Evolutionary conservation across 2,113 vertebrate genomes (phyloP), one percentile per base, ranked within the genome.

Genomic region (Ploceus nigricollis): DNA sequence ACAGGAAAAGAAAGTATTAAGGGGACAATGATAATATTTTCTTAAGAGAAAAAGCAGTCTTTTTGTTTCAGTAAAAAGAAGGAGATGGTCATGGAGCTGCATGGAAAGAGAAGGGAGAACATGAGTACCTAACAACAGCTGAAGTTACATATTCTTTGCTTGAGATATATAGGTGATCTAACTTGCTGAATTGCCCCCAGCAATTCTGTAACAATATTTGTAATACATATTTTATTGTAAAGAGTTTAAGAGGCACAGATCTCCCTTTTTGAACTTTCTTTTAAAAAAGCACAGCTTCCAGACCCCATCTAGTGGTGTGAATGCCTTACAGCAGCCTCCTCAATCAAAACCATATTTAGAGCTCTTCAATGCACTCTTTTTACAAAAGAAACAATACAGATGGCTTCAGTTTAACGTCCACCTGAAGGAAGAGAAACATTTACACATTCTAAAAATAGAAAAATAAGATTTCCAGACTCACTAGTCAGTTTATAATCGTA

Each of bases 261-360:
- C 15, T 24, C 31, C 7, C 39, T 50, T 47, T 51, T 20, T 3
- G 13, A 16, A 16, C 33, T 75, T 25, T 25, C 50, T 73, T 73
- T 11, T 1, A 27, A 47, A 60, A 66, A 82, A 24, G 20, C 56
- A 80, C 75, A 82, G 75, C 47, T 93, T 93, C 57, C 73, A 75
- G 45, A 35, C 91, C 23, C 96, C 96, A 94, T 79, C 97, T 97
- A 91, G 93, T 78, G 97, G 95, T 64, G 44, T 1, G 16, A 50
- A 70, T 18, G 23, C 23, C 50, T 86, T 54, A 87, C 47, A 93
- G 89, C 94, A 92, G 81, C 39, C 69, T 68, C 57, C 22, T 53
- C 85, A 58, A 87, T 20, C 23, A 27, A 64, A 50, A 77, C 35
- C 48, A 42, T 33, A 64, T 22, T 72, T 27, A 54, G 47, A 83